Evolutionary conservation across 2,888 invertebrate species (phyloP), one percentile per base, ranked within the genome.

Genomic region (Acronicta psi): DNA sequence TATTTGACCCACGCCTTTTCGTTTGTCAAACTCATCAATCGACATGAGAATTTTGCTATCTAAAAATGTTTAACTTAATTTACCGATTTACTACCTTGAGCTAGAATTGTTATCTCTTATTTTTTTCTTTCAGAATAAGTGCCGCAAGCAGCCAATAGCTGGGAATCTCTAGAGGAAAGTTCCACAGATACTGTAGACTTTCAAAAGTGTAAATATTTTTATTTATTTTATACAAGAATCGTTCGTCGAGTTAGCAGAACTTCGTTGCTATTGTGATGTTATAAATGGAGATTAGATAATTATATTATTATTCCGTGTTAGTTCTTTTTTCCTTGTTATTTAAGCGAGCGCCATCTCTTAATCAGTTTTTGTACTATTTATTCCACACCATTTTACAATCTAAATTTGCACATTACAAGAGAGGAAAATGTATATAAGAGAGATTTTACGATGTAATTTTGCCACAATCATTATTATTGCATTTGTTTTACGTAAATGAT

Each of bases 101-200:
- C n/a, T n/a, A n/a, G n/a, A 20, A 29, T 29, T 20, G 40, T 0
- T 1, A 44, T 44, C 17, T 9, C n/a, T 7, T 5, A 38, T 51
- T 57, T 31, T 59, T 41, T 43, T 71, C 68, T 71, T 87, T 9
- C 89, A 90, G 90, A 65, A 88, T 90, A 52, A 83, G 79, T 55
- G 69, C 75, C 65, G 63, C 79, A 1, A 64, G 68, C 11, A 75
- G 67, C 62, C 80, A 84, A 44, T 88, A 81, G 46, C 41, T 25
- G 52, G 60, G 80, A 83, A 83, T 83, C 85, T 83, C 85, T 64
- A 65, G 54, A 64, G 34, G 17, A 59, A 52, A 58, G 20, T 46
- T 29, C 41, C 40, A 59, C 52, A 31, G 23, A 45, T 23, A 43
- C 17, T 13, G 44, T 45, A 49, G 45, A 63, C 47, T 52, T 63